phyloP scores from a whole-genome alignment of 2,797 vertebrate genomes.

The Gymnocypris eckloni region DNA sequence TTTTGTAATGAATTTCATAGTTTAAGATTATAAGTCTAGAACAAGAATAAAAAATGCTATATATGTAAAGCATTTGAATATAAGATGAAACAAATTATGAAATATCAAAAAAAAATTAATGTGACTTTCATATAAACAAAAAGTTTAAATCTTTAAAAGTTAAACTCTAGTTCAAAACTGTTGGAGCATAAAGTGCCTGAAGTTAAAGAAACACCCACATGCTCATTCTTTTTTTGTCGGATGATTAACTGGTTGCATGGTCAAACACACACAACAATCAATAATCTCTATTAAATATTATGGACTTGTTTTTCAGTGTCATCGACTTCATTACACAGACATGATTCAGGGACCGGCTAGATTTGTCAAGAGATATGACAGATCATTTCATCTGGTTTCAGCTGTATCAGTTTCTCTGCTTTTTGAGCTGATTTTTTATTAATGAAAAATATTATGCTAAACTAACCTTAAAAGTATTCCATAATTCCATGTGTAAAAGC shows the following conservation, averaged over 20 bases:
- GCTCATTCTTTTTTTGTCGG: neutral
- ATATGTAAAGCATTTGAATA: neutral
- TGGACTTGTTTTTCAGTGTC: slow-evolving; percentile 55
- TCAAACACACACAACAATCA: slow-evolving; percentile 39
- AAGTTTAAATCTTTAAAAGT: neutral
- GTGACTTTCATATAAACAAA: neutral
- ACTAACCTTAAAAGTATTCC: neutral
- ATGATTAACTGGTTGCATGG: slow-evolving; percentile 24
- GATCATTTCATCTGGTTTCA: neutral
- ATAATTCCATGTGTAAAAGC: neutral
- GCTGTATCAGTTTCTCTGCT: neutral
- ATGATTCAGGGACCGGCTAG: slow-evolving; percentile 7
- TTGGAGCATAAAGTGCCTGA: neutral
- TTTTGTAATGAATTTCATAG: neutral
- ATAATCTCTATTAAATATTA: slow-evolving; percentile 53
- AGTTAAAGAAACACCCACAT: neutral
- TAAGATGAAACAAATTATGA: neutral
- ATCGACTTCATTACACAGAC: slow-evolving; percentile 36
- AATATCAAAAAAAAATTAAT: neutral
- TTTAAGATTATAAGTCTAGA: neutral
- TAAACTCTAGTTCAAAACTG: neutral
- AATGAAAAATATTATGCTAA: neutral
- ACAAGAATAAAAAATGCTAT: neutral
- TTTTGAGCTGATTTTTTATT: slow-evolving; percentile 16
- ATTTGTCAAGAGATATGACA: slow-evolving; percentile 9